A percentile compares a stretch with the other conserved stretches of the same genome.
Conservation (phyloP, 1,140 invertebrate species). For the Mamestra configurata region DNA sequence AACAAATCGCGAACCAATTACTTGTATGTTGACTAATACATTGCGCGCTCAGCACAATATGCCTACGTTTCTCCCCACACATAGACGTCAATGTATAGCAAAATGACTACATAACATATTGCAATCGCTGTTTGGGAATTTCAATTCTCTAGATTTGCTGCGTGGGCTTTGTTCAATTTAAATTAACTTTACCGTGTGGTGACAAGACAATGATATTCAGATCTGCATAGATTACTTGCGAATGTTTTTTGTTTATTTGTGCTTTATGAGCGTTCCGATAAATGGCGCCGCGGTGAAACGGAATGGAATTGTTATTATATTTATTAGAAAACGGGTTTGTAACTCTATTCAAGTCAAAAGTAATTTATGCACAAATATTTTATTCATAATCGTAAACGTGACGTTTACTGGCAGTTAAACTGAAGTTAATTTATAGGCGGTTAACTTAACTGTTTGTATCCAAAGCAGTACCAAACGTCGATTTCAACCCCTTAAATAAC, state of each 20-base stretch:
- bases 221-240: constrained; percentile 27
- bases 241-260: constrained; percentile 24
- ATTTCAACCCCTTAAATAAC: too few relatives aligned
- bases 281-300: background rate
- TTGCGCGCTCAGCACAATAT: constrained; percentile 23
- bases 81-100: constrained; percentile 29
- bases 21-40: constrained; percentile 54
- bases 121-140: constrained; percentile 10
- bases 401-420: background rate
- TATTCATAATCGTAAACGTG: background rate
- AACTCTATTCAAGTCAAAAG: background rate
- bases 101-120: constrained; percentile 17
- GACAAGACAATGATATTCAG: constrained; percentile 41
- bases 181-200: constrained; percentile 36
- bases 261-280: background rate
- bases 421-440: background rate
- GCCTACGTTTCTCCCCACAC: background rate
- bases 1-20: constrained; percentile 66
- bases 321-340: background rate
- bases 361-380: background rate
- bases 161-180: constrained; percentile 39
- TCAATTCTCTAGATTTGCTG: background rate
- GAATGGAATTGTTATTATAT: background rate
- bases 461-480: too few relatives aligned
- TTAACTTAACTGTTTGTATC: background rate